Evolutionary conservation across 1,140 invertebrate species (phyloP), one percentile per base, ranked within the genome.

Genomic region (Bombus haemorrhoidalis): DNA sequence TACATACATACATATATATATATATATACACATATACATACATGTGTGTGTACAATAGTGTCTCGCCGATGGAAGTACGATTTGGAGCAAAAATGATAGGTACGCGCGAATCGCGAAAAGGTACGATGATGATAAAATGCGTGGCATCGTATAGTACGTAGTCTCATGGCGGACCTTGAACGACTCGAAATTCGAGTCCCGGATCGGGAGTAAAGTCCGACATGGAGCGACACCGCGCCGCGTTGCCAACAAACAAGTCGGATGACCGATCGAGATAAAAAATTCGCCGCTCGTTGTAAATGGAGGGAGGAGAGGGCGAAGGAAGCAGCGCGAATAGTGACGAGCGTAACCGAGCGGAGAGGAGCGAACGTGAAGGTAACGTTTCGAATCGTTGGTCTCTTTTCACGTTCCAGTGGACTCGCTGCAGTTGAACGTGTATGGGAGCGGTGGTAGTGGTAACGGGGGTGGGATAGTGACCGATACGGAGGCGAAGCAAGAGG

Each of bases 361-460:
- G 57, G 5, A 18, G 18, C 28, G 9, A 15, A 22, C 28, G 57
- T 0, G 37, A 34, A 12, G 6, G 34, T 39, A 28, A 22, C 80
- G 68, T 86, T 74, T 9, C n/a, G 72, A 32, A 64, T 41, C 68
- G 64, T 41, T 66, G 74, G 68, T 74, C 64, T 85, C 87, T 22
- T 83, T 91, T 72, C 4, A 86, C 69, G 85, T 95, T 95, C 43
- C 94, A 95, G 94, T 94, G 94, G 93, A 95, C 89, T 90, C 93
- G 91, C 64, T 95, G 90, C 95, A 95, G 93, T 93, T 95, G 92
- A 95, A 93, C 88, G 86, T 94, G 84, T 95, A 92, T 83, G 83
- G 91, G 79, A 93, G 88, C 89, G 93, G 91, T 86, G 91, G 91
- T 92, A 92, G 93, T 87, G 83, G 86, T 89, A 84, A 47, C 25